Conservation (phyloP, 2,888 invertebrate species). For the Drosophila barbarae region DNA sequence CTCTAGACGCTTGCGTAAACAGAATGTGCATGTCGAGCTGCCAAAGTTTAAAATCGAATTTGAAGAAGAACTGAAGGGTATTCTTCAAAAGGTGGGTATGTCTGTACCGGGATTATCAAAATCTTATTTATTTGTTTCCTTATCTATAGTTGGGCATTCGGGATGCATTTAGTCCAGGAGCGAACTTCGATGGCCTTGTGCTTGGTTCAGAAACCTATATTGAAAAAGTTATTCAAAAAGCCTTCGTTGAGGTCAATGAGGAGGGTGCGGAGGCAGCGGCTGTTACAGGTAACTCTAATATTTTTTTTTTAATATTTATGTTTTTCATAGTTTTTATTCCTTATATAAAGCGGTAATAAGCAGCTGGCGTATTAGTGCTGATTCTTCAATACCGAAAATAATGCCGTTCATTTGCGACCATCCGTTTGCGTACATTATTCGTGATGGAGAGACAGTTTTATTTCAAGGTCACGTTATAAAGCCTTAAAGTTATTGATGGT, state of each 20-base stretch:
- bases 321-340: too few species aligned
- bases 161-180: neutral
- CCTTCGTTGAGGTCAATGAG: slow-evolving; percentile 91
- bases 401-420: neutral
- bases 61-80: slow-evolving; percentile 2
- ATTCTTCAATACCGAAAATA: too few species aligned
- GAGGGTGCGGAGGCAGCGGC: slow-evolving; percentile 92
- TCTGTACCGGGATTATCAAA: slow-evolving; percentile 82
- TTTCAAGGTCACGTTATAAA: slow-evolving; percentile 1
- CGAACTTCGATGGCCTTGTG: neutral
- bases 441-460: neutral
- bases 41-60: slow-evolving; percentile 84
- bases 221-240: slow-evolving; percentile 85
- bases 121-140: slow-evolving; percentile 80
- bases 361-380: too few species aligned
- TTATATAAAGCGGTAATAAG: too few species aligned
- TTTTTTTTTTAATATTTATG: too few species aligned
- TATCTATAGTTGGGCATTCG: slow-evolving; percentile 1
- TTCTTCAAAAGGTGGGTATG: slow-evolving; percentile 6
- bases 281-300: slow-evolving; percentile 81
- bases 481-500: too few species aligned
- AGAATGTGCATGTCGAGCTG: slow-evolving; percentile 80
- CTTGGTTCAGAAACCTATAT: too few species aligned
- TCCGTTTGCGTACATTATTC: neutral
- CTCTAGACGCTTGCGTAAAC: accelerated